Base-by-base conservation (phyloP, 2,888 invertebrate genomes). In the Belgica antarctica region DNA sequence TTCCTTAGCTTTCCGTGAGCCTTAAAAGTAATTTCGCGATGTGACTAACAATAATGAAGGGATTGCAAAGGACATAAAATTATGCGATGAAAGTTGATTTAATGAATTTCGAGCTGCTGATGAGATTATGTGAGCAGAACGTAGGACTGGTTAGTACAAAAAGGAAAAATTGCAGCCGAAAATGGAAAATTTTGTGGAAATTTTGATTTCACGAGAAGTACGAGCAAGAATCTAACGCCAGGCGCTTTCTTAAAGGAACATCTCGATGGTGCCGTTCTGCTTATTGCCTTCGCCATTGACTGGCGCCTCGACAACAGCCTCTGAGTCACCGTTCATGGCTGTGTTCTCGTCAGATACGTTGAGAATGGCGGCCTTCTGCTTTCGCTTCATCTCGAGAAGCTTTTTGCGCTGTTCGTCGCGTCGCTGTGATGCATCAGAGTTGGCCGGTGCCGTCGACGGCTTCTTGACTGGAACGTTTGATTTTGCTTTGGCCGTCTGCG, bases 401-500 rank as follows among this genome's bases (percentile, higher is more conserved):
- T 89, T 89, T 74, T 89, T 89, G 72, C 94, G 83, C 47, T 90
- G 90, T 0, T 86, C 84, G 76, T 89, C 90, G 1, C 88, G 81
- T 72, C 85, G 84, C 75, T 84, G 80, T 0, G 84, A 83, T 0
- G 84, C 83, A 36, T 34, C 71, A 62, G 71, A 34, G 57, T 36
- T 28, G 17, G 75, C 75, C 8, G 76, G 73, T 66, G 74, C 74
- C 31, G 75, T 73, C 2, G 73, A 71, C 7, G 74, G 68, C 62
- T 73, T 76, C 46, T 73, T 76, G 15, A 27, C 25, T 46, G 57
- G 68, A 47, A 71, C 62, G 46, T 72, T 74, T 70, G 72, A 74
- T n/a, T 70, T 70, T 57, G 68, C 57, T 62, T 62, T 36, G 3
- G 25, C 28, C 34, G 71, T 10, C 66, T 71, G 70, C 25, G 72